phyloP scores from a whole-genome alignment of 2,888 invertebrate species.

The Latrodectus hesperus region DNA sequence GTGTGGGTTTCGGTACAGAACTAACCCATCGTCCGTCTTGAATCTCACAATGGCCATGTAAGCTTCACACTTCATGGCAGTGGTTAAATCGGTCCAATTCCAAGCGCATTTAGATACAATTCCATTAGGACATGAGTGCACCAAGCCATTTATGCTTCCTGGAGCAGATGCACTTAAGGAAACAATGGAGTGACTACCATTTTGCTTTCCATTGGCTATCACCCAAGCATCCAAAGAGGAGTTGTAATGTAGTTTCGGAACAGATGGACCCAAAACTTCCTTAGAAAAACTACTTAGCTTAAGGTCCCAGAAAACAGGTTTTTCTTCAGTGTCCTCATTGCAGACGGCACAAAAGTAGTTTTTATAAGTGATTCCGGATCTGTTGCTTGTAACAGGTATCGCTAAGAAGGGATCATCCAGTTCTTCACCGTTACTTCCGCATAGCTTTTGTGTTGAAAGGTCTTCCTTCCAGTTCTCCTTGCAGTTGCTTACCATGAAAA shows the following conservation, averaged over 20 bases:
- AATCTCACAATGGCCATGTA: conserved; percentile 13
- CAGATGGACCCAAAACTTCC: neutral
- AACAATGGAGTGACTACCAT: neutral
- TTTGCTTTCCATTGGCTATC: neutral
- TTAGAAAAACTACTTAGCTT: neutral
- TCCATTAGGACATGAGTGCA: neutral
- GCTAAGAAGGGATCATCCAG: conserved; percentile 22
- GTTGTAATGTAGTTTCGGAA: neutral
- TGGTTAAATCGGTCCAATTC: conserved; percentile 14
- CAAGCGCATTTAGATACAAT: conserved; percentile 16
- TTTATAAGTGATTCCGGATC: conserved; percentile 25
- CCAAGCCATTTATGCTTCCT: neutral
- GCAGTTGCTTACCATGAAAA: conserved; percentile 19
- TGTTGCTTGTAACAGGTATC: conserved; percentile 30
- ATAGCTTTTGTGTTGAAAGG: neutral
- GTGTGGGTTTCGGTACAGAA: conserved; percentile 25
- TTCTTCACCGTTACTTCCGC: neutral
- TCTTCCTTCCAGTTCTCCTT: neutral
- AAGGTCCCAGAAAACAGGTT: conserved; percentile 6
- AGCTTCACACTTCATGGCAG: conserved; percentile 8
- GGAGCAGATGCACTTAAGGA: neutral
- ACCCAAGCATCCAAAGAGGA: neutral
- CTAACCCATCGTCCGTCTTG: neutral
- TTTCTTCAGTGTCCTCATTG: conserved; percentile 4
- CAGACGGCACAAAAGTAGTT: conserved; percentile 51